Percentiles rank a stretch among this genome's conserved stretches.
These are phyloP conservation scores for Xanthorhoe spadicearia DNA, from an alignment of 2,888 invertebrate species.

Conservation along the genomic window DNA sequence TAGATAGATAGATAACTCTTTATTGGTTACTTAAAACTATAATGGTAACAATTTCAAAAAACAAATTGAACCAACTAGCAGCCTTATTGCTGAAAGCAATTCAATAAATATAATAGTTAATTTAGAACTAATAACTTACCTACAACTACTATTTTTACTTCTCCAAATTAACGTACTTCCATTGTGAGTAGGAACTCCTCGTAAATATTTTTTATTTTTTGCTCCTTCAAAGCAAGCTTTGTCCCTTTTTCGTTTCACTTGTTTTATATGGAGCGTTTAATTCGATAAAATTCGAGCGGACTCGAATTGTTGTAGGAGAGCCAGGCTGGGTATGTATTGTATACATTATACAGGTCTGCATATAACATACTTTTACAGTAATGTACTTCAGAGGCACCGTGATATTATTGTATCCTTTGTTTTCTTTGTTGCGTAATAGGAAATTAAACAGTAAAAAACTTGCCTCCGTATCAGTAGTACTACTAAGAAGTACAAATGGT, in stretches of 20 bases:
- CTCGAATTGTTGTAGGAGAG: constrained; percentile 69
- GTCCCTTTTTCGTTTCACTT: constrained; percentile 75
- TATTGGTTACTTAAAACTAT: too few relatives aligned
- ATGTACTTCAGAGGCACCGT: constrained; percentile 44
- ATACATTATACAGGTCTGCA: constrained; percentile 59
- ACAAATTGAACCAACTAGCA: too few relatives aligned
- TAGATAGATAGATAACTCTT: too few relatives aligned
- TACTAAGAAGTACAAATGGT: too few relatives aligned
- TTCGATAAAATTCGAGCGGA: constrained; percentile 75
- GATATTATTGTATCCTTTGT: constrained; percentile 39
- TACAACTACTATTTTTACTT: neutral
- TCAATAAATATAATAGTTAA: too few relatives aligned
- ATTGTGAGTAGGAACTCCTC: constrained; percentile 6
- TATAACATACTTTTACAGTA: constrained; percentile 39
- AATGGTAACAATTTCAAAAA: too few relatives aligned
- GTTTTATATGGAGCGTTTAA: constrained; percentile 78
- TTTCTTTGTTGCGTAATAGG: constrained; percentile 6
- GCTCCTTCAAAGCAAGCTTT: constrained; percentile 62
- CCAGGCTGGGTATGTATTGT: too few relatives aligned
- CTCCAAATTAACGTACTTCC: neutral
- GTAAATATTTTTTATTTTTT: constrained; percentile 40
- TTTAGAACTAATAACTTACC: neutral
- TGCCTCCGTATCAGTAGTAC: too few relatives aligned
- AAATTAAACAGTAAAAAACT: too few relatives aligned
- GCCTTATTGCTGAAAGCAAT: too few relatives aligned